Conservation (phyloP, 1,140 invertebrate species). For the Megathymus violae region DNA sequence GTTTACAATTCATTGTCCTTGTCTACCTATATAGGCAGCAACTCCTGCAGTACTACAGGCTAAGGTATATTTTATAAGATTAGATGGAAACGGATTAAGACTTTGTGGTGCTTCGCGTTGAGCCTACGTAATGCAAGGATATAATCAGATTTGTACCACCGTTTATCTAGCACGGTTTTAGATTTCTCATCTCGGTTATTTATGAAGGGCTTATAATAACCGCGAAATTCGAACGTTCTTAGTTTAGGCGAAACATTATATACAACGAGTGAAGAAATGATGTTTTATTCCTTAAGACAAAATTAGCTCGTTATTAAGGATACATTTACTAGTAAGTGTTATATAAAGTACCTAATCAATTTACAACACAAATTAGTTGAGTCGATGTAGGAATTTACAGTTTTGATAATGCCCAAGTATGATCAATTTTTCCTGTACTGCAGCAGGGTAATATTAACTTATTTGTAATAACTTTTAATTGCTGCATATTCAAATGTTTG, state of each 20-base stretch:
- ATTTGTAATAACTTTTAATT: conserved; percentile 19
- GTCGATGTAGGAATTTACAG: conserved; percentile 5
- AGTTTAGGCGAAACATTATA: too few species aligned
- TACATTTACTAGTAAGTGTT: too few species aligned
- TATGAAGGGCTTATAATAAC: neutral
- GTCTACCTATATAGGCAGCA: conserved; percentile 11
- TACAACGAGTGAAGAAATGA: too few species aligned
- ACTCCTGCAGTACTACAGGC: conserved; percentile 50
- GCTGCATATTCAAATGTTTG: conserved; percentile 13
- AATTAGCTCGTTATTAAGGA: too few species aligned
- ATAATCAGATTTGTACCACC: conserved; percentile 68
- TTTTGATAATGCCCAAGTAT: conserved; percentile 9
- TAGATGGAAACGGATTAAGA: conserved; percentile 81
- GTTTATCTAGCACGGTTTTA: conserved; percentile 44
- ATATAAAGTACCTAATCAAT: neutral
- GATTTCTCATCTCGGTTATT: conserved; percentile 33
- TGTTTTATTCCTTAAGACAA: too few species aligned
- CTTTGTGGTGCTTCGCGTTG: conserved; percentile 76
- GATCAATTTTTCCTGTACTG: conserved; percentile 21
- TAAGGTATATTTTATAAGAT: conserved; percentile 80
- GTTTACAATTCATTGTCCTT: conserved; percentile 13
- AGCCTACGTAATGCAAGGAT: conserved; percentile 64
- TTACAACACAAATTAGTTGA: conserved; percentile 5
- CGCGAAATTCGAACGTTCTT: neutral
- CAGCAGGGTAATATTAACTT: conserved; percentile 5